A percentile compares a stretch with the other conserved stretches of the same genome.
These are phyloP conservation scores for Patella pellucida DNA, from an alignment of 2,888 invertebrate genomes.

Conservation along the genomic window DNA sequence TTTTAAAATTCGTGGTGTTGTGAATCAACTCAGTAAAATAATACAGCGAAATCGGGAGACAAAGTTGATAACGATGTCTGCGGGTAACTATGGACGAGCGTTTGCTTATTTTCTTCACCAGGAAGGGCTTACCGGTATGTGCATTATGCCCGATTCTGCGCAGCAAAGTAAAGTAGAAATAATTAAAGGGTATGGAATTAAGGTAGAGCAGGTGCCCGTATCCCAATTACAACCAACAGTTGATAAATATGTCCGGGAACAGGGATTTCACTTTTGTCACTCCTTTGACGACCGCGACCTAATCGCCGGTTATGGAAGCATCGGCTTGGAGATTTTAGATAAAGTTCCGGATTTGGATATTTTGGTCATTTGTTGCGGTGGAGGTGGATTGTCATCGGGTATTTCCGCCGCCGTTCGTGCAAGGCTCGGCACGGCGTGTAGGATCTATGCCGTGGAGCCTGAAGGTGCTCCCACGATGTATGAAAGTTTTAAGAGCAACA, in stretches of 20 bases:
- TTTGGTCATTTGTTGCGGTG: constrained; percentile 68
- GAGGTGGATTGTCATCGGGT: constrained; percentile 67
- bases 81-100: constrained; percentile 70
- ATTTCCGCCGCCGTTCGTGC: constrained; percentile 61
- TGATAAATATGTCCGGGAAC: constrained; percentile 45
- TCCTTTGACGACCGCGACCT: constrained; percentile 64
- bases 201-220: constrained; percentile 48
- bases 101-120: constrained; percentile 60
- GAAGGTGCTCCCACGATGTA: constrained; percentile 62
- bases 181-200: constrained; percentile 60
- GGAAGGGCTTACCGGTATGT: constrained; percentile 47
- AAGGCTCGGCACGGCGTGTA: constrained; percentile 50
- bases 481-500: constrained; percentile 58
- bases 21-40: constrained; percentile 60
- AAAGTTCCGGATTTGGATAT: constrained; percentile 63
- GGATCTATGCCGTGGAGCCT: constrained; percentile 67
- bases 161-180: constrained; percentile 56
- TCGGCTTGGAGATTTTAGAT: constrained; percentile 64
- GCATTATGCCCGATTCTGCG: constrained; percentile 65
- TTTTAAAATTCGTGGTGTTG: constrained; percentile 67
- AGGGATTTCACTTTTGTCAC: constrained; percentile 55
- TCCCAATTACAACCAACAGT: constrained; percentile 49
- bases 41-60: constrained; percentile 34
- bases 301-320: constrained; percentile 55
- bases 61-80: constrained; percentile 65